Evolutionary conservation across 2,797 vertebrate species (phyloP).

Genomic region (Gila robusta): DNA sequence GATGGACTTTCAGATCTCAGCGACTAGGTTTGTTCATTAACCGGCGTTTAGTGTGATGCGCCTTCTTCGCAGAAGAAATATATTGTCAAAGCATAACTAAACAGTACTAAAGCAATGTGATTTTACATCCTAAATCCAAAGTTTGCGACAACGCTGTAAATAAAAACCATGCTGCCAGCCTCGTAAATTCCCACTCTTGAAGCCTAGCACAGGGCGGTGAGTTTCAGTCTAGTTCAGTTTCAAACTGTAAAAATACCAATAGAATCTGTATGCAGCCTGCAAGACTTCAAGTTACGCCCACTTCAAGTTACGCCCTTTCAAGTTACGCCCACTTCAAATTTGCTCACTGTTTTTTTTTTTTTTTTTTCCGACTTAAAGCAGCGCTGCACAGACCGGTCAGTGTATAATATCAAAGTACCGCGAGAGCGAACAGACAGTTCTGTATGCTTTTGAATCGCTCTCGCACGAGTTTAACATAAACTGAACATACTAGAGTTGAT

Average conservation of each 20-base stretch:
- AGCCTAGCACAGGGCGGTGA: conserved; percentile 10
- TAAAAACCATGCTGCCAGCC: conserved; percentile 15
- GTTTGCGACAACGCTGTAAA: neutral
- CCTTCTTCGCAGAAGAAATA: conserved; percentile 24
- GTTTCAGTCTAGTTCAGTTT: conserved; percentile 53
- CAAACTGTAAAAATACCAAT: conserved; percentile 3
- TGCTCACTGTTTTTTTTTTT: no score
- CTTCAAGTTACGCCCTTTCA: no score
- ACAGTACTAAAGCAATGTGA: neutral
- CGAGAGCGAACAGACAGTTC: no score
- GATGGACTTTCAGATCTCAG: conserved; percentile 47
- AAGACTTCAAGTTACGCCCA: no score
- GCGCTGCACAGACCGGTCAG: no score
- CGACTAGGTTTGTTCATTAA: conserved; percentile 43
- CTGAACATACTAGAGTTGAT: no score
- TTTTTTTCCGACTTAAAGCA: no score
- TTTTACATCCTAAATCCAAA: conserved; percentile 15
- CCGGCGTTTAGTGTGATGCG: conserved; percentile 32
- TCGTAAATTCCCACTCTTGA: conserved; percentile 47
- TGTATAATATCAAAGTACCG: no score
- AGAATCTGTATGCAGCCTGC: no score
- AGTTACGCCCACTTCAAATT: no score
- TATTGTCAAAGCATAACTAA: conserved; percentile 42
- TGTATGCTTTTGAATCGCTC: no score
- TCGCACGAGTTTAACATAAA: no score